Conservation (phyloP, 2,113 vertebrate genomes). For the Nannobrachium achirus region DNA sequence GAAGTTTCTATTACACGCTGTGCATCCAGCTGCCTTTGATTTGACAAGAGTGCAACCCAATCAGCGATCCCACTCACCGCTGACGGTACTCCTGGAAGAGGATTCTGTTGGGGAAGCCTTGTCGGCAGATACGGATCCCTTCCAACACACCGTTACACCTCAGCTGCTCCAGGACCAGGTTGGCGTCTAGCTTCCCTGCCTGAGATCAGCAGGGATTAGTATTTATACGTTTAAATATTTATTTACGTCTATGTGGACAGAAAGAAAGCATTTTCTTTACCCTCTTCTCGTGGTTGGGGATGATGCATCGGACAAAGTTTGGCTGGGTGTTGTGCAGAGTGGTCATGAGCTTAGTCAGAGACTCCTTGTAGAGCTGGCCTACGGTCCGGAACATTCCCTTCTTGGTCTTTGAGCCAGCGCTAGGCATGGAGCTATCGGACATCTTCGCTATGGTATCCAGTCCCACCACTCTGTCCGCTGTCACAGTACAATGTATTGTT, state of each 20-base stretch:
- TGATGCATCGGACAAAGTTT: constrained; percentile 98
- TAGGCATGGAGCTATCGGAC: constrained; percentile 89
- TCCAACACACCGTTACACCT: constrained; percentile 98
- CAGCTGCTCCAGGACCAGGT: constrained; percentile 94
- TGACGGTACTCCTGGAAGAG: constrained; percentile 99
- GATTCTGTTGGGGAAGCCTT: constrained; percentile 97
- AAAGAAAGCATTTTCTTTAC: constrained; percentile 74
- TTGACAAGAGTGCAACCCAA: no score
- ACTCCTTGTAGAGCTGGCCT: constrained; percentile 97
- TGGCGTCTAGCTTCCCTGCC: constrained; percentile 95
- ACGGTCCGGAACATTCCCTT: constrained; percentile 99
- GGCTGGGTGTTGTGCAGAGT: constrained; percentile 96
- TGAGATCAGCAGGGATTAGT: constrained; percentile 44
- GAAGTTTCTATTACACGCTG: no score
- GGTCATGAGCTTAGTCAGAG: constrained; percentile 96
- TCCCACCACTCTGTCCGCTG: constrained; percentile 95
- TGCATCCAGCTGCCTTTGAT: no score
- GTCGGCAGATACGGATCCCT: constrained; percentile 96
- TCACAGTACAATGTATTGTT: no score
- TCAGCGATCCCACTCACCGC: constrained; percentile 77
- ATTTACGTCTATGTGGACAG: no score
- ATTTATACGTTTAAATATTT: no score
- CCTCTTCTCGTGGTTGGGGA: constrained; percentile 97
- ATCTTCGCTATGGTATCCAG: constrained; percentile 97
- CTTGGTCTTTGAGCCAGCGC: constrained; percentile 90